Evolutionary conservation across 2,113 vertebrate species (phyloP), one percentile per base, ranked within the genome.

Genomic region (Podiceps cristatus): DNA sequence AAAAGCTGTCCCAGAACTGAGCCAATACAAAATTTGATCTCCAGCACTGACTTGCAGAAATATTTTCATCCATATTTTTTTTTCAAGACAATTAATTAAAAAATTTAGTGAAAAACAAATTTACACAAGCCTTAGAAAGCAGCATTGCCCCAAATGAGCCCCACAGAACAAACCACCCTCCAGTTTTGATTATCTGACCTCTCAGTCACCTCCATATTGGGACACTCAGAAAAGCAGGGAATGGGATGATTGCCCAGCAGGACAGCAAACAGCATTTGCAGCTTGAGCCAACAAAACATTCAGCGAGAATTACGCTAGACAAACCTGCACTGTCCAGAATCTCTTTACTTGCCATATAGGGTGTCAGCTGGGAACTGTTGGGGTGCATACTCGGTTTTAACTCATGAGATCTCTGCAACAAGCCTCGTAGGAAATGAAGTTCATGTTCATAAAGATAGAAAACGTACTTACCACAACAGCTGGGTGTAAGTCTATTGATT

Each of bases 91-190:
- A 35, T 23, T n/a, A 29, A 60, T 29, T 35, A 10, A 33, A 80
- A 80, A 80, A 49, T 7, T 44, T 7, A 52, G 19, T 17, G 40
- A 33, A 71, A 79, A 50, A 10, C 4, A 73, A 69, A 69, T 35
- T 56, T 27, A 13, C 19, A 35, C 0, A 1, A 71, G 6, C 18
- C 45, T 45, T 58, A 47, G 59, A 77, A 78, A 77, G 47, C 33
- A 68, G n/a, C 0, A 0, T 33, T 1, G 1, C 40, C 37, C 37
- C 2, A 1, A 73, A 23, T 11, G 4, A 53, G 45, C 19, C 19
- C 11, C 29, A 50, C 25, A 58, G 31, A 77, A 44, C 42, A 37
- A 67, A 47, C 9, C 24, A 55, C 6, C 11, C 23, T 12, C 5
- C 22, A 28, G 14, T 9, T 88, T 29, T 53, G 8, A 44, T 50